Base-by-base conservation (phyloP, 2,888 invertebrate genomes). In the Meloe dianella region DNA sequence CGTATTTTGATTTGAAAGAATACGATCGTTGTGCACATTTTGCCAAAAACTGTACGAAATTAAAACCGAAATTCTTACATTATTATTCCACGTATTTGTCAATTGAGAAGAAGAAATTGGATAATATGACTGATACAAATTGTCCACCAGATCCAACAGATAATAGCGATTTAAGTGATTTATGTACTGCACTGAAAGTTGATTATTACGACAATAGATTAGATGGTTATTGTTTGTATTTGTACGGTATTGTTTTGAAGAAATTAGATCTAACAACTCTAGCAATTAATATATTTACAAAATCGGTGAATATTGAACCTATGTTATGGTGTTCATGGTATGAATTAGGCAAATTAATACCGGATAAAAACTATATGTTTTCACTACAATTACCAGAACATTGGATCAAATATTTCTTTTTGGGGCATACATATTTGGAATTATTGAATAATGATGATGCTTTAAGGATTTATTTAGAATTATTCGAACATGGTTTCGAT, bases 321-420 rank as follows among this genome's bases (percentile, higher is more conserved):
- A 89, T 94, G 78, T 89, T 97, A 68, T 99, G 98, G 98, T 92
- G 95, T 54, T 93, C 97, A 0, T 99, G 98, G 95, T 86, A 95
- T 38, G 97, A 98, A 82, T 85, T 99, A 14, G 92, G 96, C 0
- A 89, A 92, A 9, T 85, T 98, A 1, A 91, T 98, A 63, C 79
- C 81, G 14, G 82, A 82, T 71, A 91, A 92, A 82, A 93, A 94
- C 77, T 92, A 91, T 61, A 80, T 92, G 22, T 87, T 89, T 67
- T 85, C 87, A 3, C 80, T 91, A 5, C 86, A 88, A 66, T 82
- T 92, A 54, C 96, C 97, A 0, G 90, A 91, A 73, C 96, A 96
- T 83, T 98, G 98, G 98, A 95, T 98, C 88, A 92, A 93, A 82
- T 89, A 94, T 73, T 93, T 98, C 80, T 98, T 98, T 83, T 86